Percentiles rank a stretch among this genome's conserved stretches.
Evolutionary conservation across 2,888 invertebrate species (phyloP).

Genomic region (Cyclophora albipunctata): DNA sequence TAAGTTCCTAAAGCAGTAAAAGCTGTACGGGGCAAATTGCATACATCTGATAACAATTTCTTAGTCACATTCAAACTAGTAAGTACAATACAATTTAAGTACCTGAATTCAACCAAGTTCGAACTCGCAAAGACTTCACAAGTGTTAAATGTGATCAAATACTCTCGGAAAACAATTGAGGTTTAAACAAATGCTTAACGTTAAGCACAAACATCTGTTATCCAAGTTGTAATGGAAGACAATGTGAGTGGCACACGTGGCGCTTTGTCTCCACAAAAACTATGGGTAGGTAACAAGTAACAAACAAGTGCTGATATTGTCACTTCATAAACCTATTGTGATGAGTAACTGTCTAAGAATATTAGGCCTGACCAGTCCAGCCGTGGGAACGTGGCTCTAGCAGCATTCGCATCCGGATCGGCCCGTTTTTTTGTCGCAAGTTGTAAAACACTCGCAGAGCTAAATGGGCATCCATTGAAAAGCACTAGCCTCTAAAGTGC

Average conservation of each 20-base stretch:
- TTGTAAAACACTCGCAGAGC: slow-evolving; percentile 61
- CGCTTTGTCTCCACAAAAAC: slow-evolving; percentile 54
- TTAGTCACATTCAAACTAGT: too few species aligned
- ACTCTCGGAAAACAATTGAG: too few species aligned
- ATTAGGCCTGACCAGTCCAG: slow-evolving; percentile 21
- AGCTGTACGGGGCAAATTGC: too few species aligned
- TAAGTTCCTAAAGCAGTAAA: too few species aligned
- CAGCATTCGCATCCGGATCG: slow-evolving; percentile 64
- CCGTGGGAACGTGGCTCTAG: slow-evolving; percentile 54
- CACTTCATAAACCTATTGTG: slow-evolving; percentile 56
- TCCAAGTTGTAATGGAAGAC: slow-evolving; percentile 32
- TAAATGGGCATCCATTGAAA: slow-evolving; percentile 53
- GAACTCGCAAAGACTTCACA: too few species aligned
- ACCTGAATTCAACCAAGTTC: too few species aligned
- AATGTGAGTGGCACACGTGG: slow-evolving; percentile 44
- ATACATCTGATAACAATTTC: too few species aligned
- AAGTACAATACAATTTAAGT: too few species aligned
- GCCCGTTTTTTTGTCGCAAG: slow-evolving; percentile 52
- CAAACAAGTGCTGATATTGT: slow-evolving; percentile 52
- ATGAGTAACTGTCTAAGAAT: slow-evolving; percentile 24
- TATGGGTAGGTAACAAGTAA: slow-evolving; percentile 37
- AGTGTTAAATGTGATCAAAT: too few species aligned
- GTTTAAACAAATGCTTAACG: too few species aligned
- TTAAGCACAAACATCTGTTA: slow-evolving; percentile 40
- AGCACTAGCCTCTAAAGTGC: slow-evolving; percentile 37